phyloP scores from a whole-genome alignment of 2,888 invertebrate genomes.

The Hemicrepidius hirtus region DNA sequence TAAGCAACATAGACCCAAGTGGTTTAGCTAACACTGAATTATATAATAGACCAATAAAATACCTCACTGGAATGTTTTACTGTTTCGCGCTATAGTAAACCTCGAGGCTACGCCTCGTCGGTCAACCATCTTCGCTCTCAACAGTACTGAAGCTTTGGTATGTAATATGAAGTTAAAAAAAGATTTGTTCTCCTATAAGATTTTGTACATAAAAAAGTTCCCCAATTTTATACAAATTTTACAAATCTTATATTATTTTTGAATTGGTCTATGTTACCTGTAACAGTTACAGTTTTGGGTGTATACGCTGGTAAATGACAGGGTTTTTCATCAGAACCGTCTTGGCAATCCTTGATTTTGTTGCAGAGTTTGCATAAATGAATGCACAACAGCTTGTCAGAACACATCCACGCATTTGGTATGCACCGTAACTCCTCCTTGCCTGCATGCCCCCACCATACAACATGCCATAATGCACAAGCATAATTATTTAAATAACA shows the following conservation, averaged over 20 bases:
- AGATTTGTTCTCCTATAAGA: too few species aligned
- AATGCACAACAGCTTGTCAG: conserved; percentile 73
- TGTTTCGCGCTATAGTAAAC: too few species aligned
- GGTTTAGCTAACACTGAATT: not conserved
- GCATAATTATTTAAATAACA: conserved; percentile 25
- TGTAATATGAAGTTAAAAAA: too few species aligned
- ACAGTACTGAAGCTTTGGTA: too few species aligned
- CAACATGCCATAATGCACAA: conserved; percentile 46
- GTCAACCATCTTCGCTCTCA: too few species aligned
- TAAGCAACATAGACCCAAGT: conserved; percentile 19
- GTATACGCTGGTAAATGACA: conserved; percentile 53
- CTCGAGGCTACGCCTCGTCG: too few species aligned
- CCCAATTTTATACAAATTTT: conserved; percentile 19
- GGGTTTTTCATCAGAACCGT: conserved; percentile 74
- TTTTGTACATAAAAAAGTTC: not conserved
- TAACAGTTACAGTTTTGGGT: conserved; percentile 3
- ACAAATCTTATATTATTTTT: not conserved
- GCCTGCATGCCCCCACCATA: conserved; percentile 57
- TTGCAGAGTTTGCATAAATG: conserved; percentile 73
- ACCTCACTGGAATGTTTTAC: too few species aligned
- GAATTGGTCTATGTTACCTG: conserved; percentile 55
- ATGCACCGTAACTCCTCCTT: conserved; percentile 68
- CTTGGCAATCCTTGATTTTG: conserved; percentile 75
- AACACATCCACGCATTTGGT: conserved; percentile 75
- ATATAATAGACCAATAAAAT: not conserved